Conservation (phyloP, 2,797 vertebrate genomes). For the Tapera naevia region DNA sequence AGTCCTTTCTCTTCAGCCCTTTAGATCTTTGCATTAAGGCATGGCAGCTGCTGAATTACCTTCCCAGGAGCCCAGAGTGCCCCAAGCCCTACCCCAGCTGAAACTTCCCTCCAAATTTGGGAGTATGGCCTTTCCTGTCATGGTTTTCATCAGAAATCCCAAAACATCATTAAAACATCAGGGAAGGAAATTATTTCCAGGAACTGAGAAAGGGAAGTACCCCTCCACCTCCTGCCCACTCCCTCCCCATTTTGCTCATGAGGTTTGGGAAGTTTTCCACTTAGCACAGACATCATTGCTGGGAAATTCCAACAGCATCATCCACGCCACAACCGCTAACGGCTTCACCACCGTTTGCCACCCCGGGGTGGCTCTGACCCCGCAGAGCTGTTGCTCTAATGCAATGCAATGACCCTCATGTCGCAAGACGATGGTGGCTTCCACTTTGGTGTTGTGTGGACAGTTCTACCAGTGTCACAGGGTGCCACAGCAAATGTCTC, state of each 20-base stretch:
- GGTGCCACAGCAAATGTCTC: fast-evolving
- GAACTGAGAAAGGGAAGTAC: background rate
- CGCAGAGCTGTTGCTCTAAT: fast-evolving
- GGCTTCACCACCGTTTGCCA: fast-evolving
- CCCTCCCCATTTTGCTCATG: background rate
- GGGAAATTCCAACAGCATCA: background rate
- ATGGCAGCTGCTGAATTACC: background rate
- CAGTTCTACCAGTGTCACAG: fast-evolving
- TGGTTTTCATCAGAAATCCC: background rate
- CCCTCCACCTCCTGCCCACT: background rate
- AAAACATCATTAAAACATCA: background rate
- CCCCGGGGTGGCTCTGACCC: fast-evolving
- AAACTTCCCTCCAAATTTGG: background rate
- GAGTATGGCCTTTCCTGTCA: background rate
- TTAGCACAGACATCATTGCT: background rate
- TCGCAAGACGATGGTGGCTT: fast-evolving
- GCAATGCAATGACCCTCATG: background rate
- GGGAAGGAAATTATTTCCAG: background rate
- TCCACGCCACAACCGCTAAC: fast-evolving
- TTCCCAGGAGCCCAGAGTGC: background rate
- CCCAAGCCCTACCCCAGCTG: background rate
- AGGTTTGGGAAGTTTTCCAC: fast-evolving
- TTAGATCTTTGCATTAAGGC: background rate
- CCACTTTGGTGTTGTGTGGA: background rate
- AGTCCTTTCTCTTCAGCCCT: background rate